Conservation (phyloP, 2,113 vertebrate species). For the Sminthopsis crassicaudata region DNA sequence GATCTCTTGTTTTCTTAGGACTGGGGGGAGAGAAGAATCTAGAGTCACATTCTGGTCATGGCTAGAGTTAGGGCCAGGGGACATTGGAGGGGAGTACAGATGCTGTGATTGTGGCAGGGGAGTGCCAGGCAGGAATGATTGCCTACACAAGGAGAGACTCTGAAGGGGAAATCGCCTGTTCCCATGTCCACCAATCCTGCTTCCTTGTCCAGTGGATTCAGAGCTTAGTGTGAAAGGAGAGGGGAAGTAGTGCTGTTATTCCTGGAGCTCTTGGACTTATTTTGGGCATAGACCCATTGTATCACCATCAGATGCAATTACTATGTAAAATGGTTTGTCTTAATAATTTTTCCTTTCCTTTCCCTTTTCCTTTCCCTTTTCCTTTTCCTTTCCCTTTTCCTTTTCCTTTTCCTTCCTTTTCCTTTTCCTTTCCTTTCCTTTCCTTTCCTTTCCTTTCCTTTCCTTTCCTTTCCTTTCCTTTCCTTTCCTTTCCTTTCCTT, state of each 20-base stretch:
- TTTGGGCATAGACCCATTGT: background rate
- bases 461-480: too few relatives aligned
- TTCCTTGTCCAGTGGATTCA: background rate
- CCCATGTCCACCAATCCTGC: background rate
- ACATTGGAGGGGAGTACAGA: background rate
- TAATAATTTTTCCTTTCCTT: background rate
- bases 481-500: too few relatives aligned
- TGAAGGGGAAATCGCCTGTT: background rate
- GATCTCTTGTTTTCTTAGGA: background rate
- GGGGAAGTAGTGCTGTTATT: background rate
- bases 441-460: too few relatives aligned
- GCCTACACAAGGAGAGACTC: too few relatives aligned
- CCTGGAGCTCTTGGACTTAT: background rate
- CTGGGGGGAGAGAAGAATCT: background rate
- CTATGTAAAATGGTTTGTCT: background rate
- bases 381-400: too few relatives aligned
- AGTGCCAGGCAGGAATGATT: background rate
- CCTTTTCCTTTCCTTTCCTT: too few relatives aligned
- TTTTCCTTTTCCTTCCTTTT: too few relatives aligned
- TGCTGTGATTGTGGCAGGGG: background rate
- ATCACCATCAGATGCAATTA: background rate
- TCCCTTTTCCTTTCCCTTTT: too few relatives aligned
- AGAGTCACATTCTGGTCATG: background rate
- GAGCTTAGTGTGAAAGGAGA: background rate
- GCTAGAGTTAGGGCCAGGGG: background rate